A percentile compares a stretch with the other conserved stretches of the same genome.
These are phyloP conservation scores for Plebejus anna DNA, from an alignment of 2,888 invertebrate species.

Conservation along the genomic window DNA sequence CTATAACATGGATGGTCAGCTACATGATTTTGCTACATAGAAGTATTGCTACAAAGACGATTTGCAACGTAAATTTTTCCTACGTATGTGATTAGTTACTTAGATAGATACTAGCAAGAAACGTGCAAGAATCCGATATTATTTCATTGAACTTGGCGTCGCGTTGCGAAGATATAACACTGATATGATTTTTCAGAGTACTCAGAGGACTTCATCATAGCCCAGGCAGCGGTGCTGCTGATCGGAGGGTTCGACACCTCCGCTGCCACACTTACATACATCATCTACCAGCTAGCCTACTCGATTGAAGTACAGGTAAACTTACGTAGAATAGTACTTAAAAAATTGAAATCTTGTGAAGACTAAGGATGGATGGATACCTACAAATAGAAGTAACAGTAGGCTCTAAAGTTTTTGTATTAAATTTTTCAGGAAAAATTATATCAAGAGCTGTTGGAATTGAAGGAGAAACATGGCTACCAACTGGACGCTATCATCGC, in stretches of 20 bases:
- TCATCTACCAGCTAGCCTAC: constrained; percentile 36
- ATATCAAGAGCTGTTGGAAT: constrained; percentile 39
- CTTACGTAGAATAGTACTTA: no score
- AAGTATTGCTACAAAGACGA: not conserved
- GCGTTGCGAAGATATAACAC: not conserved
- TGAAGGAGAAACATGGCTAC: constrained; percentile 34
- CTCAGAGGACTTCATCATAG: constrained; percentile 36
- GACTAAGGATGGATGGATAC: no score
- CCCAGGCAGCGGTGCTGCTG: constrained; percentile 38
- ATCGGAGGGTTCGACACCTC: constrained; percentile 40
- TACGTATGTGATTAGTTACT: no score
- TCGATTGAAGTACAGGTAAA: constrained; percentile 37
- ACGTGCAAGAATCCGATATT: no score
- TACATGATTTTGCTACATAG: not conserved
- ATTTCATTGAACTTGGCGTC: no score
- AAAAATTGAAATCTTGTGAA: no score
- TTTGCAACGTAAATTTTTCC: not conserved
- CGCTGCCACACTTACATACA: constrained; percentile 33
- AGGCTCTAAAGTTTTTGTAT: not conserved
- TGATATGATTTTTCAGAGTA: constrained; percentile 31
- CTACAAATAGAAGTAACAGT: no score
- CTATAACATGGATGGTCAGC: not conserved
- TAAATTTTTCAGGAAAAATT: constrained; percentile 41
- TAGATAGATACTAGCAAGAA: no score
- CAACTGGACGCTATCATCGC: constrained; percentile 36